Conservation (phyloP, 1,140 invertebrate genomes). For the Octopus sinensis region DNA sequence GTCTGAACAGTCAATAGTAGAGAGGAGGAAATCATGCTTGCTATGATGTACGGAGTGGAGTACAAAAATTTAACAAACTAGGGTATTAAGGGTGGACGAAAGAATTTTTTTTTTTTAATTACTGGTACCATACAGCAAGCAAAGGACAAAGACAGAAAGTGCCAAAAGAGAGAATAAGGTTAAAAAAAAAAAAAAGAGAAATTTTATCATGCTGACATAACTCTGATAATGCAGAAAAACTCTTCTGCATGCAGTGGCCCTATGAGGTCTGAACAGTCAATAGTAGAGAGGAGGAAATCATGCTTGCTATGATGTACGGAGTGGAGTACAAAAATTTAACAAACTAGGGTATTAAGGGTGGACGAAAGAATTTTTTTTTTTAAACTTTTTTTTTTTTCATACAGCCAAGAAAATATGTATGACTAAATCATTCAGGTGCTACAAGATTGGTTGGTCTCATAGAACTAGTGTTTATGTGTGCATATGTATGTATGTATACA, state of each 20-base stretch:
- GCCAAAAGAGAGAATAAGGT: background rate
- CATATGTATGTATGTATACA: background rate
- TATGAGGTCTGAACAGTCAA: background rate
- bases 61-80: too few relatives aligned
- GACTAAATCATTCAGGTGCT: background rate
- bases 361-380: too few relatives aligned
- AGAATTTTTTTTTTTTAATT: too few relatives aligned
- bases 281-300: too few relatives aligned
- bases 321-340: background rate
- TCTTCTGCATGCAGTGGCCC: slow-evolving; percentile 5
- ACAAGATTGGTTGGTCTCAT: background rate
- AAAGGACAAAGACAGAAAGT: background rate
- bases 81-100: too few relatives aligned
- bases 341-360: too few relatives aligned
- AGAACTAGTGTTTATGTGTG: background rate
- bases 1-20: too few relatives aligned
- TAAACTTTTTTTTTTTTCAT: background rate
- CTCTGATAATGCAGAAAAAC: background rate
- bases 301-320: background rate
- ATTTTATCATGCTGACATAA: background rate
- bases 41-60: background rate
- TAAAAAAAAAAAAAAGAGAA: background rate
- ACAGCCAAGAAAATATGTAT: background rate
- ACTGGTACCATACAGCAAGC: background rate
- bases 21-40: too few relatives aligned